Evolutionary conservation across 2,888 invertebrate genomes (phyloP).

Genomic region (Mesodorylaimus sp.): DNA sequence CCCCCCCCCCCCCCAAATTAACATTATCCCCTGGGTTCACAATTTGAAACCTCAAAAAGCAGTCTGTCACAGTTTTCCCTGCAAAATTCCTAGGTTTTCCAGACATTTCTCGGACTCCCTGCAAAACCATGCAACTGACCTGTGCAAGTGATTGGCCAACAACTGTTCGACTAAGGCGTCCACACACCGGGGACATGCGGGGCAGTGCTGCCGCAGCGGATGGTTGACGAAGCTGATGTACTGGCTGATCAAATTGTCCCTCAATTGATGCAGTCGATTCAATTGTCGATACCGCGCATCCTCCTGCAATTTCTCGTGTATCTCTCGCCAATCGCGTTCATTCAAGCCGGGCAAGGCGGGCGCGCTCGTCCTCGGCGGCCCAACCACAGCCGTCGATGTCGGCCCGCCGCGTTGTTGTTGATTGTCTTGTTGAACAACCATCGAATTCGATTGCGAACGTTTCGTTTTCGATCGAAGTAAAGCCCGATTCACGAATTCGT

Average conservation of each 20-base stretch:
- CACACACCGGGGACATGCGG: slow-evolving; percentile 34
- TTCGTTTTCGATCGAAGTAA: neutral
- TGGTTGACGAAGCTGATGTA: slow-evolving; percentile 87
- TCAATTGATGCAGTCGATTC: slow-evolving; percentile 77
- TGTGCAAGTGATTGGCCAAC: slow-evolving; percentile 4
- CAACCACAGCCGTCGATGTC: neutral
- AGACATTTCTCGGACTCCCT: too few species aligned
- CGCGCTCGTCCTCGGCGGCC: neutral
- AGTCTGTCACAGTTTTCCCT: too few species aligned
- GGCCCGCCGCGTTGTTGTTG: neutral
- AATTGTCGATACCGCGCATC: slow-evolving; percentile 83
- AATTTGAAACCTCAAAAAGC: too few species aligned
- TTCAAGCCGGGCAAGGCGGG: neutral
- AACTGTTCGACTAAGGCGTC: slow-evolving; percentile 8
- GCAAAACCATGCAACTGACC: too few species aligned
- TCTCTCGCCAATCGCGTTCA: slow-evolving; percentile 67
- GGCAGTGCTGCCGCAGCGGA: slow-evolving; percentile 81
- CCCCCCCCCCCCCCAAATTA: too few species aligned
- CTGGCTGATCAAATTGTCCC: slow-evolving; percentile 79
- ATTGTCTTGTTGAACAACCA: too few species aligned
- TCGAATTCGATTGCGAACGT: too few species aligned
- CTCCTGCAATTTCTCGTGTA: slow-evolving; percentile 70
- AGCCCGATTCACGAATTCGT: slow-evolving; percentile 28
- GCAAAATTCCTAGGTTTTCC: too few species aligned
- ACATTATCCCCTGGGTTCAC: too few species aligned